A percentile compares a stretch with the other conserved stretches of the same genome.
Conservation (phyloP, 1,140 invertebrate genomes). For the Pteromalus puparum region DNA sequence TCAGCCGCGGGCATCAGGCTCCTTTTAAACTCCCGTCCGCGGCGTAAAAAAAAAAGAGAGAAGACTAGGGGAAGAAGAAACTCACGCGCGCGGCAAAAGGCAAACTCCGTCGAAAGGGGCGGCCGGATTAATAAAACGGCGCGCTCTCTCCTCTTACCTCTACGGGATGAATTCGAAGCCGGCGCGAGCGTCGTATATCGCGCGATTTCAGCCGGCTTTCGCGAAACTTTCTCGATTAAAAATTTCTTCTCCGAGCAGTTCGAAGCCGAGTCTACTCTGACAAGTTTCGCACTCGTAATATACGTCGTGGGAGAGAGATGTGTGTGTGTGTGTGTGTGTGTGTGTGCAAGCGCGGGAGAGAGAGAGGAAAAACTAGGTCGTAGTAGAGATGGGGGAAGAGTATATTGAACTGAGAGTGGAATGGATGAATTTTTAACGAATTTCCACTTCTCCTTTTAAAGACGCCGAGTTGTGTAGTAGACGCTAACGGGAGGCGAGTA, state of each 20-base stretch:
- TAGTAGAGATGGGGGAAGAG: slow-evolving; percentile 11
- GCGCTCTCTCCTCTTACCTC: neutral
- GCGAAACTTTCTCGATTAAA: slow-evolving; percentile 72
- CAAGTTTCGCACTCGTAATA: slow-evolving; percentile 60
- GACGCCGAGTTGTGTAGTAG: slow-evolving; percentile 4
- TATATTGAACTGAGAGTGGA: slow-evolving; percentile 47
- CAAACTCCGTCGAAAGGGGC: neutral
- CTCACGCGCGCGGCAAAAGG: slow-evolving; percentile 2
- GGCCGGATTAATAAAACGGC: slow-evolving; percentile 35
- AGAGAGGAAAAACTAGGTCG: slow-evolving; percentile 47
- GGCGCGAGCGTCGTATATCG: slow-evolving; percentile 24
- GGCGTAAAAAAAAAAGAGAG: neutral
- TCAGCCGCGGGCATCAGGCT: neutral
- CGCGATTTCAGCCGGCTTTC: slow-evolving; percentile 51
- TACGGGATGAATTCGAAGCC: slow-evolving; percentile 28
- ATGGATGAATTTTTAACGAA: slow-evolving; percentile 48
- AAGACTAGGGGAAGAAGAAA: neutral
- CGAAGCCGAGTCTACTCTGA: slow-evolving; percentile 50
- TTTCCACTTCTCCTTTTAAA: slow-evolving; percentile 17
- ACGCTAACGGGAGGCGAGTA: neutral
- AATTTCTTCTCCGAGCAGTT: slow-evolving; percentile 63
- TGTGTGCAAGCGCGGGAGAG: neutral
- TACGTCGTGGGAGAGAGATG: neutral
- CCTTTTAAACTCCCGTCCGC: neutral
- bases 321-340: neutral